Conservation (phyloP, 2,888 invertebrate genomes). For the Norana najaformis region DNA sequence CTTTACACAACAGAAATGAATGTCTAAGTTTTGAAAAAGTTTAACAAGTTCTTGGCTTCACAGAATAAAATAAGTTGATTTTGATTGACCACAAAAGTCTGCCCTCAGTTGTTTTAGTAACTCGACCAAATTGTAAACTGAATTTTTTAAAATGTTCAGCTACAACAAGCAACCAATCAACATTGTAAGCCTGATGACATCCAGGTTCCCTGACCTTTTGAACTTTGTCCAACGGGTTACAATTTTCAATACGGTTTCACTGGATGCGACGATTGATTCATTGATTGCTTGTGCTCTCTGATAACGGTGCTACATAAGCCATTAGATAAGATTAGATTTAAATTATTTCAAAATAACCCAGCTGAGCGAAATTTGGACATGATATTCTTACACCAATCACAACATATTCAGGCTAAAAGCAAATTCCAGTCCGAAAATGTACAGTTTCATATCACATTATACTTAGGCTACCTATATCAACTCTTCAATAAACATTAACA, state of each 20-base stretch:
- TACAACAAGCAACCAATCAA: too few relatives aligned
- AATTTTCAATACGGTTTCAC: not conserved
- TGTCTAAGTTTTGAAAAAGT: not conserved
- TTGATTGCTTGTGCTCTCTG: not conserved
- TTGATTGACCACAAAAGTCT: not conserved
- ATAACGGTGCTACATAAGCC: not conserved
- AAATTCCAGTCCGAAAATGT: not conserved
- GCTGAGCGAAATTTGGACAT: too few relatives aligned
- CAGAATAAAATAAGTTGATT: too few relatives aligned
- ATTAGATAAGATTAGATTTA: not conserved
- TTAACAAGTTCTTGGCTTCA: not conserved
- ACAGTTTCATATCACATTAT: not conserved
- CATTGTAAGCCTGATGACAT: not conserved
- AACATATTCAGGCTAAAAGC: not conserved
- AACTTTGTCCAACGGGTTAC: too few relatives aligned
- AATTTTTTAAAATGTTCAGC: too few relatives aligned
- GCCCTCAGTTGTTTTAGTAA: not conserved
- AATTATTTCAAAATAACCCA: too few relatives aligned
- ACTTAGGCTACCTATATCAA: not conserved
- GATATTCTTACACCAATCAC: too few relatives aligned
- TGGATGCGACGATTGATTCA: not conserved
- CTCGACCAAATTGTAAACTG: not conserved
- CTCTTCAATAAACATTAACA: not conserved
- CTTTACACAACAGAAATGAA: not conserved
- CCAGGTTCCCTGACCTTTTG: not conserved